Evolutionary conservation across 2,113 vertebrate genomes (phyloP), one percentile per base, ranked within the genome.

Genomic region (Amblyopsis rosae): DNA sequence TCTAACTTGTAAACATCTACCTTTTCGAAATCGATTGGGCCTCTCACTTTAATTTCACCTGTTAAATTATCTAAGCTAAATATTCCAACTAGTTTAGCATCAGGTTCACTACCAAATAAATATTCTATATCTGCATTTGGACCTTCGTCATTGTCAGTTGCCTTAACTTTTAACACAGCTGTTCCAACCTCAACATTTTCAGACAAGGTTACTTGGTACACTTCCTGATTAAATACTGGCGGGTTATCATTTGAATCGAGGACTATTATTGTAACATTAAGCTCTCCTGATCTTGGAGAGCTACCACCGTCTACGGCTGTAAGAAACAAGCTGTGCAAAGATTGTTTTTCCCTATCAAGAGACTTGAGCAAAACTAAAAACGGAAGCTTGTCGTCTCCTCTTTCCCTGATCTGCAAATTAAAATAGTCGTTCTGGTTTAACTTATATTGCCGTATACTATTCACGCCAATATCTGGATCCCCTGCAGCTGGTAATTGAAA

Each of bases 191-290:
- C 71, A 0, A 79, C 57, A 67, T 91, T 92, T 85, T 92, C 90
- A 5, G 19, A 35, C 26, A 92, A 3, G 0, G 62, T 79, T 0
- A 77, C 83, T 6, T 85, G 79, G 76, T 92, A 90, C 0, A 75
- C 13, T 1, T 92, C 88, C 19, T 91, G 64, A 0, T 9, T 88
- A 45, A 91, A 92, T 3, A 33, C 16, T 0, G 91, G 91, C 0
- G 77, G 69, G 0, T 92, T 92, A n/a, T 92, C 91, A 50, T 92
- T 92, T 1, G 51, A 77, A 73, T 92, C 91, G 0, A 91, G 72
- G 3, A 92, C 90, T 1, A 1, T 69, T 0, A 92, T 55, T 12
- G 86, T 90, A 26, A 26, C 59, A 32, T 90, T 90, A 26, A 26
- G 26, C 26, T 65, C 74, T 1, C 87, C 90, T 0, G 84, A 41